Evolutionary conservation across 1,140 invertebrate genomes (phyloP).

Genomic region (Aphelenchoides besseyi): DNA sequence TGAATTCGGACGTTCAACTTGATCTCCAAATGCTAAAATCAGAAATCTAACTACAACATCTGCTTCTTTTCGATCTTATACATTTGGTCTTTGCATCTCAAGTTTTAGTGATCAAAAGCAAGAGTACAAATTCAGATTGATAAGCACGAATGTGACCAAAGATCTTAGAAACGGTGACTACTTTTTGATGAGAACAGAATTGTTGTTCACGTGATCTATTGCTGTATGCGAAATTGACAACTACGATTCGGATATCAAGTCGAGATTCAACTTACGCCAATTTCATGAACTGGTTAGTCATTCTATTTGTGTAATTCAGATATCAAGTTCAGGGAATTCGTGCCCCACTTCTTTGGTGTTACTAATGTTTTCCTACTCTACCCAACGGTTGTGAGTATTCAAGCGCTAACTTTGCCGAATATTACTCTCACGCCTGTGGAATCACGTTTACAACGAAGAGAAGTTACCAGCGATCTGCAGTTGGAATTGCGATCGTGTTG

Average conservation of each 20-base stretch:
- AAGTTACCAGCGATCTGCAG: not conserved
- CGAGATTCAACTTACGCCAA: not conserved
- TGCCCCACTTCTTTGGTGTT: not conserved
- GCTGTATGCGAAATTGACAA: not conserved
- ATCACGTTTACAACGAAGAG: not conserved
- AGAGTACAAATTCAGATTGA: too few species aligned
- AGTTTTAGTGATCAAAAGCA: too few species aligned
- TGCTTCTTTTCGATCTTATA: too few species aligned
- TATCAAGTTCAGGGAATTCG: not conserved
- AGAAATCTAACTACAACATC: too few species aligned
- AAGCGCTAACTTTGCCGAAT: constrained; percentile 1
- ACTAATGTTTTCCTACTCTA: not conserved
- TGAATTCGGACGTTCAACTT: too few species aligned
- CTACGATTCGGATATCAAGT: not conserved
- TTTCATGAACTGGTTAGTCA: constrained; percentile 4
- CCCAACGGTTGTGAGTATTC: constrained; percentile 6
- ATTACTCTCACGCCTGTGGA: not conserved
- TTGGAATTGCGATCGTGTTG: not conserved
- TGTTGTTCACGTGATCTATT: too few species aligned
- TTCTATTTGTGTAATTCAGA: not conserved
- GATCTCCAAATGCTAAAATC: too few species aligned
- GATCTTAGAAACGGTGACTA: too few species aligned
- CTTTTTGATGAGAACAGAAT: too few species aligned
- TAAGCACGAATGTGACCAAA: too few species aligned
- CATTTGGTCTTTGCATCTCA: too few species aligned